Base-by-base conservation (phyloP, 2,797 vertebrate genomes). In the Erethizon dorsatum region DNA sequence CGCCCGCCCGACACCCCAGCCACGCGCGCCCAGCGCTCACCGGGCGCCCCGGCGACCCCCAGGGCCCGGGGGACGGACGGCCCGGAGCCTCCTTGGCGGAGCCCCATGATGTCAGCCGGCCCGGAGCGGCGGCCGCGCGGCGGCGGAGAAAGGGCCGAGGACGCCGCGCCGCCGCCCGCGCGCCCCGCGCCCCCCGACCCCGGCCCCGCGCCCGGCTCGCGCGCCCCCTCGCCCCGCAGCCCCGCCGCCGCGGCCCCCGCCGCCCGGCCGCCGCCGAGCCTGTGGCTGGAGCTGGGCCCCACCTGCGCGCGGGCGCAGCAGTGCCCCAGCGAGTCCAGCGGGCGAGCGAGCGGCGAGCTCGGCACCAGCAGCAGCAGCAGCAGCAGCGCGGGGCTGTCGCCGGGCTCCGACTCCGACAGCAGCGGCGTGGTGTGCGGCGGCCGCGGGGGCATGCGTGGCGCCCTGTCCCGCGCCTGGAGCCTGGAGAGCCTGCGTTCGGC, bases 401-500 rank as follows among this genome's bases (percentile, higher is more conserved):
- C 99, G 0, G 99, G 99, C 79, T 99, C 99, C 0, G 99, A 99
- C 97, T 99, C 99, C 0, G 99, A 99, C 97, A 99, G 99, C 98
- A 99, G 99, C 28, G 99, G 98, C 47, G 98, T 99, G 91, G 98
- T 99, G 98, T 99, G 99, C 4, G 98, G 99, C 2, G 99, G 98
- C 90, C 98, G 98, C 96, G 95, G 98, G 97, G 99, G 98, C 59
- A 98, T 99, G 98, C 99, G 99, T 98, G 99, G 99, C 1, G 98
- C 99, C 98, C 99, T 99, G 98, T 99, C 99, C 95, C 99, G 99
- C 80, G 99, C 99, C 97, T 99, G 99, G 99, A 99, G 99, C 98
- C 98, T 99, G 98, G 99, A 99, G 98, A 99, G 99, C 96, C 99
- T 99, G 96, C 99, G 99, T 98, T 99, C 99, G 87, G 99, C 99